Conservation (phyloP, 2,888 invertebrate genomes). For the Chaitophorus viminalis region DNA sequence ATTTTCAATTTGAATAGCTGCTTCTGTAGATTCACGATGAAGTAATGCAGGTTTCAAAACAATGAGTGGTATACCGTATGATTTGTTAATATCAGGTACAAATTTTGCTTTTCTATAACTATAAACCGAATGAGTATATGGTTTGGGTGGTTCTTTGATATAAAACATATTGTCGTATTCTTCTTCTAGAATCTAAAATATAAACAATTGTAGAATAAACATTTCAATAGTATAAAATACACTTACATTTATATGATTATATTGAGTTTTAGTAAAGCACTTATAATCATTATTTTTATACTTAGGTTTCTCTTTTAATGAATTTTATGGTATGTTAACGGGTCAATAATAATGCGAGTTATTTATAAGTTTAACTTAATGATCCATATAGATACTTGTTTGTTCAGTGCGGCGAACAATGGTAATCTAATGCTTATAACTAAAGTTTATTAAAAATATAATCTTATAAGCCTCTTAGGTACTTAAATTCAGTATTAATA, state of each 20-base stretch:
- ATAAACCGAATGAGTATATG: neutral
- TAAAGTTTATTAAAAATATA: no score
- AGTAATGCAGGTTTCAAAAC: constrained; percentile 76
- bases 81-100: neutral
- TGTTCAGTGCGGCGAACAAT: no score
- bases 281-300: no score
- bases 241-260: neutral
- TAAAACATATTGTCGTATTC: constrained; percentile 2
- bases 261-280: no score
- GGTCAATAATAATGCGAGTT: no score
- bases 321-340: no score
- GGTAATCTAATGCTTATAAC: no score
- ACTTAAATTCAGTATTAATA: no score
- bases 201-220: neutral
- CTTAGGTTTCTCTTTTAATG: no score
- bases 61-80: constrained; percentile 73
- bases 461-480: no score
- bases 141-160: constrained; percentile 18
- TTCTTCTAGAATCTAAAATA: constrained; percentile 34
- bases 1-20: constrained; percentile 73
- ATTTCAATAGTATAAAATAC: neutral
- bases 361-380: no score
- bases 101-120: neutral
- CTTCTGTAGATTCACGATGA: constrained; percentile 80
- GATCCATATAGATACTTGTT: no score